These are phyloP conservation scores for Apis mellifera DNA, from an alignment of 1,140 invertebrate genomes.

Conservation along the genomic window Amel_HAv3.1 CM009931.2:21250501-21251000, in stretches of 20 bases:
- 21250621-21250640: no score
- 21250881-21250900: not conserved
- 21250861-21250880: accelerated
- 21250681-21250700: not conserved
- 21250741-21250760: constrained; percentile 5
- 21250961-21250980: no score
- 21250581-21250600: not conserved
- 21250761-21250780: not conserved
- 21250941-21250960: no score
- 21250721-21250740: not conserved
- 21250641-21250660: not conserved
- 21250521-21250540: not conserved
- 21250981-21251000: no score
- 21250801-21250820: not conserved
- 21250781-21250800: not conserved
- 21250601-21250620: not conserved
- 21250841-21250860: not conserved
- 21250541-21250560: not conserved
- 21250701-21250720: constrained; percentile 10
- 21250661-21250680: no score
- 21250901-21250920: not conserved
- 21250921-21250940: no score
- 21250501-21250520: not conserved
- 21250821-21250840: not conserved
- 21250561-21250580: not conserved